Evolutionary conservation across 2,888 invertebrate species (phyloP), one percentile per base, ranked within the genome.

Genomic region (Oasisia sp.): DNA sequence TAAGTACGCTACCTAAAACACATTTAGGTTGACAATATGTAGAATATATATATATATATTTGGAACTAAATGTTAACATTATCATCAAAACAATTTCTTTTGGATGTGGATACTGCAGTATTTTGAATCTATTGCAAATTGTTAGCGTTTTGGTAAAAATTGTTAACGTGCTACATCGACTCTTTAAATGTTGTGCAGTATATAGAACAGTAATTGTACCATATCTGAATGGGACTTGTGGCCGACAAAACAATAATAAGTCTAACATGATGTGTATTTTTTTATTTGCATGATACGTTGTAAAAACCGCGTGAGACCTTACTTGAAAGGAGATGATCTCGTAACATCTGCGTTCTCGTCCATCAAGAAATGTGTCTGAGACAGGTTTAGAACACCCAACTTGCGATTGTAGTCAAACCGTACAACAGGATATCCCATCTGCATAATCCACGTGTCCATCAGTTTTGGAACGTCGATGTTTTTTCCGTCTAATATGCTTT

Each of bases 341-440:
- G 92, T 32, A 44, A 93, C 93, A 19, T 14, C 93, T 9, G 94
- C 93, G 74, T 93, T 93, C 4, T 93, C 92, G 91, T 95, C 94
- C 32, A 93, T 92, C 27, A 95, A 94, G 93, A 95, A 95, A 89
- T 95, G 94, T 27, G 94, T 92, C 92, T 95, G 95, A 5, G 93
- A 93, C n/a, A 95, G 93, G 27, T 92, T 92, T n/a, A 95, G 92
- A 27, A 92, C 93, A 9, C 94, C 94, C 90, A 92, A 92, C 9
- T 32, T n/a, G n/a, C 12, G 44, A 50, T 92, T 90, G 32, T 93
- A 92, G 32, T 92, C 93, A 58, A 95, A 91, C 38, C 91, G 95
- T 45, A 95, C 95, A 9, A 95, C 94, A 0, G 96, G 96, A 92
- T 94, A 96, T 91, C 96, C 96, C 95, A 95, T 96, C 93, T 96